Evolutionary conservation across 2,113 vertebrate species (phyloP).

Genomic region (Phalacrocorax pelagicus): DNA sequence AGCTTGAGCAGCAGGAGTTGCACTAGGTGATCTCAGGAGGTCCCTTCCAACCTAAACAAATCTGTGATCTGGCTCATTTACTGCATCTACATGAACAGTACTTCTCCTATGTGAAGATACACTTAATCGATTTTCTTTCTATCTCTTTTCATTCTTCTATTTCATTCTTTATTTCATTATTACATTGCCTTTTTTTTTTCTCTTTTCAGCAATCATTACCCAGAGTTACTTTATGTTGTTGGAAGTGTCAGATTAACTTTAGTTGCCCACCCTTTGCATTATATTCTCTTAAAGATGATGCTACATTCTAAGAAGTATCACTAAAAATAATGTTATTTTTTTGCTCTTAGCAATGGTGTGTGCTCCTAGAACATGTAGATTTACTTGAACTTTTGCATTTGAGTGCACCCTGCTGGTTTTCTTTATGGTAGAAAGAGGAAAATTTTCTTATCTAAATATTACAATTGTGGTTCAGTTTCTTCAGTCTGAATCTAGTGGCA

Average conservation of each 20-base stretch:
- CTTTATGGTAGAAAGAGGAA: not conserved
- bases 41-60: not conserved
- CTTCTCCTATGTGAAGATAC: not conserved
- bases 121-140: not conserved
- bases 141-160: not conserved
- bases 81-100: not conserved
- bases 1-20: not conserved
- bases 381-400: slow-evolving; percentile 45
- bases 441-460: not conserved
- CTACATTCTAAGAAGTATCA: not conserved
- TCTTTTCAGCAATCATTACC: not conserved
- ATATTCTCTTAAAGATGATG: not conserved
- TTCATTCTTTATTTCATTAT: not conserved
- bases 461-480: not conserved
- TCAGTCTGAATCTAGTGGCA: not conserved
- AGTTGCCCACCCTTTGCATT: not conserved
- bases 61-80: not conserved
- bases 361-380: not conserved
- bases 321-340: not conserved
- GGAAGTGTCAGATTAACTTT: not conserved
- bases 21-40: not conserved
- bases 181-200: not conserved
- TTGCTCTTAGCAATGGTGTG: not conserved
- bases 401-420: slow-evolving; percentile 66
- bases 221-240: not conserved